A percentile compares a stretch with the other conserved stretches of the same genome.
Evolutionary conservation across 1,140 invertebrate genomes (phyloP).

Genomic region (Drosophila nigromelanica): DNA sequence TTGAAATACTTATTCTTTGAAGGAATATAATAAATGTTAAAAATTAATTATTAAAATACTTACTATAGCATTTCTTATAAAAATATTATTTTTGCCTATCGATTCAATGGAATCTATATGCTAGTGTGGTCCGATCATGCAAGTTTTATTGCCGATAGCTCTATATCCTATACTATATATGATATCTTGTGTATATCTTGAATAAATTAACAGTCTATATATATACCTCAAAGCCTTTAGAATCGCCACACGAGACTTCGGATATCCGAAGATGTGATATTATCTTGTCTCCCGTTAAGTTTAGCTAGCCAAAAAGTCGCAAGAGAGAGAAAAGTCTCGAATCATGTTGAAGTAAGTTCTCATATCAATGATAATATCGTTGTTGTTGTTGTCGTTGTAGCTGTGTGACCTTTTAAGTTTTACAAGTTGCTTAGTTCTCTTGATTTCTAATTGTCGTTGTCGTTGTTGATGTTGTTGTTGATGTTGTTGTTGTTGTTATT

Average conservation of each 20-base stretch:
- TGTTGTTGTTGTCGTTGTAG: constrained; percentile 42
- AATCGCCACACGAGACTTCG: constrained; percentile 34
- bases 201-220: too few species aligned
- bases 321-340: constrained; percentile 12
- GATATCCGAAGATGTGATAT: constrained; percentile 24
- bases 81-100: too few species aligned
- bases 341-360: constrained; percentile 39
- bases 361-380: constrained; percentile 23
- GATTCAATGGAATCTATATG: too few species aligned
- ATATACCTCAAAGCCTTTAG: background rate
- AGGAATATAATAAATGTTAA: too few species aligned
- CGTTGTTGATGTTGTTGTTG: constrained; percentile 25
- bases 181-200: too few species aligned
- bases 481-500: constrained; percentile 19
- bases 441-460: constrained; percentile 32
- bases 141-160: too few species aligned
- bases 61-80: too few species aligned
- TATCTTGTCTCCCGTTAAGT: constrained; percentile 22
- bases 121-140: too few species aligned
- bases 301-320: constrained; percentile 7
- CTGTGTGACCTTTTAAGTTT: constrained; percentile 58
- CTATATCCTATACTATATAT: too few species aligned
- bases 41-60: too few species aligned
- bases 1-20: too few species aligned
- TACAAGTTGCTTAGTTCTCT: constrained; percentile 28